A percentile compares a stretch with the other conserved stretches of the same genome.
Conservation (phyloP, 1,140 invertebrate genomes). For the Frieseomelitta varia region DNA sequence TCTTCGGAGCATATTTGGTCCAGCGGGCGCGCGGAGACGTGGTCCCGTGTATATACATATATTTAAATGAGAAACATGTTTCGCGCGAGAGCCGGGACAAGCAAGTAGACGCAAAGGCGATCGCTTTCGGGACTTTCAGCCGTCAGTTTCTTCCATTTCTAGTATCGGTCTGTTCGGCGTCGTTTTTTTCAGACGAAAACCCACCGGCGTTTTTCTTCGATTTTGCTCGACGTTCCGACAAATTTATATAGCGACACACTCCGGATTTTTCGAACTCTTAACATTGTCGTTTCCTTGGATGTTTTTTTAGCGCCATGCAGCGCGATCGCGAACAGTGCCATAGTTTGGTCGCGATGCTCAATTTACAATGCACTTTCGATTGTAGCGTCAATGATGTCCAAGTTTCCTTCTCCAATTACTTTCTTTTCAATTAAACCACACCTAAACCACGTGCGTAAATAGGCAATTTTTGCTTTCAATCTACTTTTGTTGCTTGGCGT, state of each 20-base stretch:
- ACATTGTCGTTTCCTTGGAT: too few species aligned
- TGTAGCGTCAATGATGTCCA: too few species aligned
- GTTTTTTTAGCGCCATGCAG: too few species aligned
- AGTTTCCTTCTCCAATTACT: too few species aligned
- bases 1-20: background rate
- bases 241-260: background rate
- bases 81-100: background rate
- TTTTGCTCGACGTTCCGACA: background rate
- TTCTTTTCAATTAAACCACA: too few species aligned
- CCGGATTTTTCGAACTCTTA: background rate
- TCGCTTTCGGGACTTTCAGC: background rate
- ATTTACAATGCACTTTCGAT: too few species aligned
- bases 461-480: too few species aligned
- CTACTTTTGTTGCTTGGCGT: too few species aligned
- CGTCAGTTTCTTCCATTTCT: conserved; percentile 1
- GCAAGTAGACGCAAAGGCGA: background rate
- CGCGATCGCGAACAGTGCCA: too few species aligned
- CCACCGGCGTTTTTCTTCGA: background rate
- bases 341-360: too few species aligned
- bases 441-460: too few species aligned
- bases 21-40: background rate
- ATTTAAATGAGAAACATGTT: conserved; percentile 3
- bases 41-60: background rate
- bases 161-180: too few species aligned
- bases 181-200: conserved; percentile 6